These are phyloP conservation scores for Whitmania pigra DNA, from an alignment of 1,140 invertebrate species.

Conservation along the genomic window DNA sequence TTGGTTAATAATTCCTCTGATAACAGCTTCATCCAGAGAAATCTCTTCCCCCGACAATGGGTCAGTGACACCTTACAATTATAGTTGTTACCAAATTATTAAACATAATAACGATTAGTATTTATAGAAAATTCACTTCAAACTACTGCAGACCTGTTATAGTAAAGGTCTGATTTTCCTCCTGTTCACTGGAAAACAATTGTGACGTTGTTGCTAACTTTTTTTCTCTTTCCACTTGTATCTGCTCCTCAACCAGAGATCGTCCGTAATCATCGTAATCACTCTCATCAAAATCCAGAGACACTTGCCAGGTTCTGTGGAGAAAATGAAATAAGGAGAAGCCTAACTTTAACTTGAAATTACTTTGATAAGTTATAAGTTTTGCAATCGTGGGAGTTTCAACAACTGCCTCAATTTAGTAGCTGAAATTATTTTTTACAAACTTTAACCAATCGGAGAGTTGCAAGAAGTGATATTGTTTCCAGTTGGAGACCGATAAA, in stretches of 20 bases:
- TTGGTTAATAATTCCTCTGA: constrained; percentile 21
- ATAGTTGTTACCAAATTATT: background rate
- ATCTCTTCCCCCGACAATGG: constrained; percentile 21
- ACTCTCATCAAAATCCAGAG: constrained; percentile 19
- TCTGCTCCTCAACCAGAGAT: constrained; percentile 5
- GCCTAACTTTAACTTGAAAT: background rate
- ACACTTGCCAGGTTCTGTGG: constrained; percentile 20
- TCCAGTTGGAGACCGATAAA: constrained; percentile 36
- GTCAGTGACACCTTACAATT: constrained; percentile 22
- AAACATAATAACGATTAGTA: background rate
- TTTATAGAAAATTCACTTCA: background rate
- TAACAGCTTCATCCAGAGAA: constrained; percentile 22
- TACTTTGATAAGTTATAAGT: too few species aligned
- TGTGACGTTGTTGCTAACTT: constrained; percentile 23
- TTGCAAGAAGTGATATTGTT: constrained; percentile 35
- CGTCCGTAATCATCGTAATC: constrained; percentile 9
- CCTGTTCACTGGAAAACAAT: constrained; percentile 22
- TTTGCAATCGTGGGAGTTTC: too few species aligned
- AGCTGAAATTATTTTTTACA: background rate
- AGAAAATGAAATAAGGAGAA: background rate
- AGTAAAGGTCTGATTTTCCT: constrained; percentile 25
- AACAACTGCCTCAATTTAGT: too few species aligned
- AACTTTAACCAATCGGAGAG: constrained; percentile 38
- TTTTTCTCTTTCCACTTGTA: constrained; percentile 16
- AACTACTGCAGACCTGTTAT: constrained; percentile 21